Evolutionary conservation across 1,140 invertebrate genomes (phyloP), one percentile per base, ranked within the genome.

Genomic region (Drosophila lacertosa): DNA sequence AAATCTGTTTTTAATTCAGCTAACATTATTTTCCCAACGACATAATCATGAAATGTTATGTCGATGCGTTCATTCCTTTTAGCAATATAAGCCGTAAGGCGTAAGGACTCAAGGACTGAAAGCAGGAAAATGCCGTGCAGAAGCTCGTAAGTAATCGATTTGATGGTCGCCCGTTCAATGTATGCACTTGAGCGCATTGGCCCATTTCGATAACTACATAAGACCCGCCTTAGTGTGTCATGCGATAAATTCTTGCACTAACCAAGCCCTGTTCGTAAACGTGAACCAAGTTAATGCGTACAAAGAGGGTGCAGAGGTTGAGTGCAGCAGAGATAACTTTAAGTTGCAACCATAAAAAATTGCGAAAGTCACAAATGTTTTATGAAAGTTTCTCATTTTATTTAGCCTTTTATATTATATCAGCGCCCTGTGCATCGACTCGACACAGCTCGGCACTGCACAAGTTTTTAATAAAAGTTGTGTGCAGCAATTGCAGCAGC

Each of bases 301-400:
- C 35, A 55, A 35, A 35, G 59, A 9, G 13, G 32, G 37, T 6
- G 13, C n/a, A 13, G 37, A 32, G 29, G 0, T 13, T 11, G 29
- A 18, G 42, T n/a, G 18, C 1, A 20, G 37, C 16, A 2, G 15
- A 2, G 35, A 22, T 51, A 80, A 81, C 77, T 82, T 82, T 18
- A 82, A 82, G 79, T 83, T 78, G 75, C 62, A 73, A 62, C 67
- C 42, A 82, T 82, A 83, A 83, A 83, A 80, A 84, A 76, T 75
- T 76, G 76, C 80, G 55, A 68, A 84, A 84, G 80, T 84, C 76
- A 84, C 75, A 84, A 84, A 84, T 84, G 80, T 84, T 84, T 84
- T 84, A 84, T 84, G 80, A 84, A 84, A 84, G 59, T 84, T 83
- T 82, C 62, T 42, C 74, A 76, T 84, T 84, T 82, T 82, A 82